Evolutionary conservation across 2,797 vertebrate species (phyloP).

Genomic region (Cottoperca gobio): DNA sequence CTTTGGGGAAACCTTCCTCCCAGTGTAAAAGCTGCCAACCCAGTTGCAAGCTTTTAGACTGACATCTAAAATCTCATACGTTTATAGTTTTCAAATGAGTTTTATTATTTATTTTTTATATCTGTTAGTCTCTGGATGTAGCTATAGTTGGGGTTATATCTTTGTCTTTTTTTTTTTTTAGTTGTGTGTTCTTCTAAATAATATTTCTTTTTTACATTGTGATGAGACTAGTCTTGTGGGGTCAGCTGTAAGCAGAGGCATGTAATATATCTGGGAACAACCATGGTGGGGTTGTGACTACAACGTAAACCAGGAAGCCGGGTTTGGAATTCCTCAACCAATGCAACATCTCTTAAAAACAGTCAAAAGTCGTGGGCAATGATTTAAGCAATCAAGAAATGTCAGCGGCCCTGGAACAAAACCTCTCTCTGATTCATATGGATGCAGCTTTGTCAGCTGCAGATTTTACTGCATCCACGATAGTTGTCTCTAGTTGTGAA

Average conservation of each 20-base stretch:
- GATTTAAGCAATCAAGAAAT: not conserved
- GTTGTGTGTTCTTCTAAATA: conserved; percentile 27
- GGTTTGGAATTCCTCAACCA: not conserved
- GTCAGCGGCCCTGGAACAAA: not conserved
- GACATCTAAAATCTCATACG: not conserved
- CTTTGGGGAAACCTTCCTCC: conserved; percentile 6
- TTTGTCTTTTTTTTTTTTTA: conserved; percentile 11
- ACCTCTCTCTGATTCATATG: not conserved
- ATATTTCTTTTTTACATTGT: conserved; percentile 27
- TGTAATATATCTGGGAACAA: conserved; percentile 8
- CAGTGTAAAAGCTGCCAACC: conserved; percentile 22
- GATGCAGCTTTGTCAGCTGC: not conserved
- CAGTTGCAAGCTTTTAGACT: conserved; percentile 22
- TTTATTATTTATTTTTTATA: conserved; percentile 11
- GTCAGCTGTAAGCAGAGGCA: conserved; percentile 6
- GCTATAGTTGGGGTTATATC: conserved; percentile 13
- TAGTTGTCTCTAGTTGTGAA: conserved; percentile 9
- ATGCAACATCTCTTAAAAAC: not conserved
- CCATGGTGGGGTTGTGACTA: not conserved
- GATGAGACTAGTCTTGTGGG: conserved; percentile 19
- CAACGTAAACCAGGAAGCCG: conserved; percentile 1
- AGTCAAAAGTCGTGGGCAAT: not conserved
- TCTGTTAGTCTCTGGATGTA: conserved; percentile 26
- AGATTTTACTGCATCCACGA: not conserved
- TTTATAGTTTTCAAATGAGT: not conserved